Conservation (phyloP, 2,113 vertebrate genomes). For the Thalassarche chlororhynchos region DNA sequence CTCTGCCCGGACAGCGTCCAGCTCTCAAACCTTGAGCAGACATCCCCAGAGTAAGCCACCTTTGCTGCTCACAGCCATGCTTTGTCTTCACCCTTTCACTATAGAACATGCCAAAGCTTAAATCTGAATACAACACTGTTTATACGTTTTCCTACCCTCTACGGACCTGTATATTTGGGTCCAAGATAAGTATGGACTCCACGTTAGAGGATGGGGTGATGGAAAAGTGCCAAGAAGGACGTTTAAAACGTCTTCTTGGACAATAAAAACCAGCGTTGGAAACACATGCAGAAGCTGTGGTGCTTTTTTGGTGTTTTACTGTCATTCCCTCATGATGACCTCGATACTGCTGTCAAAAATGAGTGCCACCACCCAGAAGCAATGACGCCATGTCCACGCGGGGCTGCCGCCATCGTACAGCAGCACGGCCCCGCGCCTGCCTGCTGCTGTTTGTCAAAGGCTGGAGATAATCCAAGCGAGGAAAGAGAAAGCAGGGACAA, state of each 20-base stretch:
- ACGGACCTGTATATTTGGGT: rapidly evolving
- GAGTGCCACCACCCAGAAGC: not conserved
- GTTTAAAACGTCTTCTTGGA: not conserved
- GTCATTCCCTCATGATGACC: not conserved
- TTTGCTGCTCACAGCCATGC: not conserved
- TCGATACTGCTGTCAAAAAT: rapidly evolving
- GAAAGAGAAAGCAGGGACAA: no score
- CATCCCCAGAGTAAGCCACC: no score
- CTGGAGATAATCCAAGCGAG: rapidly evolving
- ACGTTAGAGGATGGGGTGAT: not conserved
- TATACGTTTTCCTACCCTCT: not conserved
- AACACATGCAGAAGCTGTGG: no score
- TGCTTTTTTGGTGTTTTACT: not conserved
- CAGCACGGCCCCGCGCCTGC: rapidly evolving
- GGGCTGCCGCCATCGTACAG: rapidly evolving
- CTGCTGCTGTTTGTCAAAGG: not conserved
- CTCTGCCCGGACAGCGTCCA: not conserved
- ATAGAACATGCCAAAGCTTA: not conserved
- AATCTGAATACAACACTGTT: not conserved
- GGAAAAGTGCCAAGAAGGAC: not conserved
- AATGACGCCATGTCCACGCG: rapidly evolving
- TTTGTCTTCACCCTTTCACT: not conserved
- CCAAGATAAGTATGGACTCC: rapidly evolving
- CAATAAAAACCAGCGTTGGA: rapidly evolving
- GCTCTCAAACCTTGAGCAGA: not conserved